Base-by-base conservation (phyloP, 1,140 invertebrate species). In the Solenopsis invicta region DNA sequence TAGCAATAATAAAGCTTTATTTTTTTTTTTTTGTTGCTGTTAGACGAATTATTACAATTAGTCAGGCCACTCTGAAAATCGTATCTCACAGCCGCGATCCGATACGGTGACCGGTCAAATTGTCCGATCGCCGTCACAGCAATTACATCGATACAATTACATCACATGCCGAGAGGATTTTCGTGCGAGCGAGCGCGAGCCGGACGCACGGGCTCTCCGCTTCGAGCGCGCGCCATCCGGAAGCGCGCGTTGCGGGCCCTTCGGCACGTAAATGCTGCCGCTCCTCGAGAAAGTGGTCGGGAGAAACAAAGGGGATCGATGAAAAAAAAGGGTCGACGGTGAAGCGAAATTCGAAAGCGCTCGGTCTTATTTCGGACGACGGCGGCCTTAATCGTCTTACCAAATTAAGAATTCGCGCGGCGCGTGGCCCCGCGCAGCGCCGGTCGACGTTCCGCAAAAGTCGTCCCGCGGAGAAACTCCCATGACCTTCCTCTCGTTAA, bases 211-310 rank as follows among this genome's bases (percentile, higher is more conserved):
- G 8, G 62, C 48, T 59, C 71, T 64, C 85, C 85, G 64, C 80
- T 78, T 37, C 78, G 90, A 81, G 69, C n/a, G n/a, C n/a, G n/a
- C n/a, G n/a, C n/a, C n/a, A 71, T 90, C 89, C 91, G 92, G 89
- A 91, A 90, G 82, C 78, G 87, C n/a, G 87, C 61, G 69, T 48
- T 3, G 37, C 67, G 50, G 56, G 45, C 18, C 56, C 34, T 61
- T 50, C 34, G n/a, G 10, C 50, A 61, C 77, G 59, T 80, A 56
- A 88, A 86, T 59, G 84, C 61, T 74, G 85, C 56, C 80, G 66
- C 76, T 52, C 52, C 12, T 34, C 72, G 77, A 88, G 82, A 90
- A 90, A 90, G 88, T 77, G 12, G 12, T 16, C 87, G 41, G 2
- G 29, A 12, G 48, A 12, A 56, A n/a, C 48, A 59, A 85, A 54